These are phyloP conservation scores for Scartelaos histophorus DNA, from an alignment of 2,113 vertebrate species.

Conservation along the genomic window DNA sequence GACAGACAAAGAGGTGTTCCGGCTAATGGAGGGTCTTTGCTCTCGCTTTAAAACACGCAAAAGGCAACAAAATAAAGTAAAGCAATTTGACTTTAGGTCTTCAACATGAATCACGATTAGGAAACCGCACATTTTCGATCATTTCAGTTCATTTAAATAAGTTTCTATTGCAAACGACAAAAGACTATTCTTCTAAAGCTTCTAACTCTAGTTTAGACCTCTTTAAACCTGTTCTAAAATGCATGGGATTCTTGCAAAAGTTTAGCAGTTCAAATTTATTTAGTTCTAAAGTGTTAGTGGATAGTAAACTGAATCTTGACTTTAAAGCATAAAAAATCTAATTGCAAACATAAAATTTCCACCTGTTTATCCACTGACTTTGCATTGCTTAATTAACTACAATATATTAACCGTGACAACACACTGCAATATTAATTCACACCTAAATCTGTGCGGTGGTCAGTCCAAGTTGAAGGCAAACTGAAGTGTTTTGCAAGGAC, in stretches of 20 bases:
- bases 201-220: not conserved
- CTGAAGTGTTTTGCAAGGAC: too few relatives aligned
- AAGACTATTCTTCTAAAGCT: too few relatives aligned
- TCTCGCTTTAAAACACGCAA: not conserved
- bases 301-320: too few relatives aligned
- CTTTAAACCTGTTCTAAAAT: not conserved
- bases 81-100: not conserved
- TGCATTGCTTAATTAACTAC: not conserved
- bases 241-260: not conserved
- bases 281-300: too few relatives aligned
- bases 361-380: not conserved
- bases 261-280: not conserved
- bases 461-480: not conserved
- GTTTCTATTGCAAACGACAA: not conserved
- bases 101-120: not conserved
- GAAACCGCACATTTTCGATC: too few relatives aligned
- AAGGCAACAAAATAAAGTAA: not conserved
- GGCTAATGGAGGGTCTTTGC: not conserved
- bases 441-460: not conserved
- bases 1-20: constrained; percentile 7
- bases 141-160: not conserved
- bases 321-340: too few relatives aligned
- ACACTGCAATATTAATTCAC: not conserved
- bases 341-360: too few relatives aligned
- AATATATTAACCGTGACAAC: not conserved